Evolutionary conservation across 2,113 vertebrate genomes (phyloP).

Genomic region (Gallinago jamesoni): DNA sequence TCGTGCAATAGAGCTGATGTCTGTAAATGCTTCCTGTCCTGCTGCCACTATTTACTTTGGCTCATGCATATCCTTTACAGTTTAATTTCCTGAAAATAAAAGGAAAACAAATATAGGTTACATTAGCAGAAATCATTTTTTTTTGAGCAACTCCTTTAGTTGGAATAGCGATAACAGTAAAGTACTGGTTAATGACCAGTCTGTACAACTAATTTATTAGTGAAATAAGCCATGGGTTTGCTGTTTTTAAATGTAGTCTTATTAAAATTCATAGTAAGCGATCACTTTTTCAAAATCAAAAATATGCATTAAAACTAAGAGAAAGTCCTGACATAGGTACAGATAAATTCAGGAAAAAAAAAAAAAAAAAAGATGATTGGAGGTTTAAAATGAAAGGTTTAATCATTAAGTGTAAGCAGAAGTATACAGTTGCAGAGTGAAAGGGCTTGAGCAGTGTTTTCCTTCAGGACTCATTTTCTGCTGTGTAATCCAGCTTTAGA

Average conservation of each 20-base stretch:
- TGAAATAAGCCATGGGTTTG: conserved; percentile 21
- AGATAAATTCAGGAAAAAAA: background rate
- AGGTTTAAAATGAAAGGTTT: background rate
- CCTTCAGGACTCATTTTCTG: background rate
- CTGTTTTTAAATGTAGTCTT: conserved; percentile 44
- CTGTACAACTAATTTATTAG: conserved; percentile 31
- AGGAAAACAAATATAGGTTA: background rate
- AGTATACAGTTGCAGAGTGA: background rate
- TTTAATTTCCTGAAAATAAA: conserved; percentile 69
- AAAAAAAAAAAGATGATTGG: background rate
- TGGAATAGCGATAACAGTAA: conserved; percentile 31
- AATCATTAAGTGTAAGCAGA: background rate
- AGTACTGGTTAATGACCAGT: conserved; percentile 13
- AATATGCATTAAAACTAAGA: background rate
- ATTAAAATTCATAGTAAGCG: conserved; percentile 27
- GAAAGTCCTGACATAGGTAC: background rate
- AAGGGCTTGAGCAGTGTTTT: background rate
- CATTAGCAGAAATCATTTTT: conserved; percentile 5
- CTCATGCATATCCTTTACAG: background rate
- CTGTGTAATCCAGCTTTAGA: background rate
- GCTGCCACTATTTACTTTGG: conserved; percentile 43
- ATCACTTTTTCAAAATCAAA: conserved; percentile 28
- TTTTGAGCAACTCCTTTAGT: background rate
- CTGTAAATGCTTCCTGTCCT: conserved; percentile 46
- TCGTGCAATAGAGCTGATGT: background rate